Evolutionary conservation across 2,113 vertebrate genomes (phyloP).

Genomic region (Herpailurus yagouaroundi): DNA sequence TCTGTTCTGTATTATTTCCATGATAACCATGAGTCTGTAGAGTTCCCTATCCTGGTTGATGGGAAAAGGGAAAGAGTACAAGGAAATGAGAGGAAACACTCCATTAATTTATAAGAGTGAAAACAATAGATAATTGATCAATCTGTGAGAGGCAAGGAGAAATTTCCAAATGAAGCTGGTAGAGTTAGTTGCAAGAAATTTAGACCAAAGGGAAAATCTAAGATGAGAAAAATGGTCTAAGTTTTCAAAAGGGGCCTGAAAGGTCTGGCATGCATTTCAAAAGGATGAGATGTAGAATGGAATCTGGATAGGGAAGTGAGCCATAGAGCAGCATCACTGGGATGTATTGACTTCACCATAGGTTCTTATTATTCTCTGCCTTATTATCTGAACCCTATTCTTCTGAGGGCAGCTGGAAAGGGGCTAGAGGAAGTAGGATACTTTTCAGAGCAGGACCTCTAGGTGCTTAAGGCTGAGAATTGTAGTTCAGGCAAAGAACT

Average conservation of each 20-base stretch:
- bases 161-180: background rate
- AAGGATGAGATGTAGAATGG: background rate
- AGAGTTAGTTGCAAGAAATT: background rate
- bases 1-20: background rate
- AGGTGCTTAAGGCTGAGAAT: background rate
- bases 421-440: background rate
- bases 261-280: background rate
- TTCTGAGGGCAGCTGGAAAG: background rate
- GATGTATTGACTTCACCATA: background rate
- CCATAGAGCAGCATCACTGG: background rate
- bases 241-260: background rate
- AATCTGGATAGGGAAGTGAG: background rate
- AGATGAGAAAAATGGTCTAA: background rate
- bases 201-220: background rate
- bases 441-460: background rate
- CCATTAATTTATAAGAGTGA: background rate
- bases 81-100: background rate
- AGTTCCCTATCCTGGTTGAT: background rate
- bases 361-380: background rate
- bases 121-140: background rate
- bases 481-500: background rate
- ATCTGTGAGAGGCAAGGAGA: background rate
- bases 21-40: background rate
- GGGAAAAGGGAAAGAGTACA: background rate
- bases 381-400: background rate